Conservation (phyloP, 37 sponge, comb jelly and placozoan species). For the Haliclona indistincta region DNA sequence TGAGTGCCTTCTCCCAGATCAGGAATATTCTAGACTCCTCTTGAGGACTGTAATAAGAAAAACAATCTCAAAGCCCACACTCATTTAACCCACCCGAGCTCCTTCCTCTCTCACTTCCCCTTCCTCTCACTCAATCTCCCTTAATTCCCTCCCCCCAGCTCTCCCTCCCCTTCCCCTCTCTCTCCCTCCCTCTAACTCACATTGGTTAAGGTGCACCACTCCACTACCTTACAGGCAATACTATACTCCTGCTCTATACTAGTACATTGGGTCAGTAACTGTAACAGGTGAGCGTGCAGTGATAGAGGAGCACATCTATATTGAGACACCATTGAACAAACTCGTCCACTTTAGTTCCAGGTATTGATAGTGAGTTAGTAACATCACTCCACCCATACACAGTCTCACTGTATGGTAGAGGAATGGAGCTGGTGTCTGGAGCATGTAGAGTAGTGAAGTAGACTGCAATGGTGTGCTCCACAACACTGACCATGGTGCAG, state of each 20-base stretch:
- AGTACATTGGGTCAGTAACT: slow-evolving; percentile 46
- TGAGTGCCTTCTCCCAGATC: too few species aligned
- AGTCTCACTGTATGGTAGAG: slow-evolving; percentile 29
- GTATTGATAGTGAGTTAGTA: slow-evolving; percentile 28
- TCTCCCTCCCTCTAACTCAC: too few species aligned
- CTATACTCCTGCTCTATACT: slow-evolving; percentile 55
- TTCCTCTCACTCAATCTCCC: too few species aligned
- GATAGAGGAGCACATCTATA: slow-evolving; percentile 26
- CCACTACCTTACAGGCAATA: slow-evolving; percentile 26
- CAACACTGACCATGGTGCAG: slow-evolving; percentile 45
- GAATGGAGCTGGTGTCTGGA: too few species aligned
- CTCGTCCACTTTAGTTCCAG: slow-evolving; percentile 41
- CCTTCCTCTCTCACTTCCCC: too few species aligned
- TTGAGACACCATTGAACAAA: slow-evolving; percentile 20
- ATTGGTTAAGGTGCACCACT: slow-evolving; percentile 66
- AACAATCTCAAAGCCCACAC: too few species aligned
- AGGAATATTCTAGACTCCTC: too few species aligned
- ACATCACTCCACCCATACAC: slow-evolving; percentile 68
- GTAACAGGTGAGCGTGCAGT: slow-evolving; percentile 54
- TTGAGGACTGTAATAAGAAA: too few species aligned
- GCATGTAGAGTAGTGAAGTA: slow-evolving; percentile 47
- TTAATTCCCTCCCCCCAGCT: too few species aligned
- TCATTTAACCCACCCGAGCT: too few species aligned
- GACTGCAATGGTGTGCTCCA: slow-evolving; percentile 61
- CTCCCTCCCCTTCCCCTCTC: too few species aligned